These are phyloP conservation scores for Perca fluviatilis DNA, from an alignment of 2,113 vertebrate genomes.

Conservation along the genomic window DNA sequence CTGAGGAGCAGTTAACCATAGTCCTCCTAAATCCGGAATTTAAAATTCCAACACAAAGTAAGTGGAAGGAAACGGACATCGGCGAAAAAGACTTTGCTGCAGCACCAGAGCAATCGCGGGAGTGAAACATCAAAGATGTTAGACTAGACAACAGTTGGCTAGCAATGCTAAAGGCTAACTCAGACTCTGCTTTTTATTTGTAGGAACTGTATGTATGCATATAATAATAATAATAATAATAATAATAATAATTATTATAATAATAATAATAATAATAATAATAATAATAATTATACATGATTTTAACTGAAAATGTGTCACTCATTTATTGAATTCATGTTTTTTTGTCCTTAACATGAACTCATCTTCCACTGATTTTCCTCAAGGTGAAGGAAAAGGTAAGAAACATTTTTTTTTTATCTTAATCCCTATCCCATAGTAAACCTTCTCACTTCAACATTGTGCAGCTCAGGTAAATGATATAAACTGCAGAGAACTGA, in stretches of 20 bases:
- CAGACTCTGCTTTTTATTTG: background rate
- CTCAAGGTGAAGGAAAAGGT: slow-evolving; percentile 72
- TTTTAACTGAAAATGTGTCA: background rate
- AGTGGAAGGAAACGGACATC: no score
- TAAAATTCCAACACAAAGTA: no score
- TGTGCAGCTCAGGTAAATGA: background rate
- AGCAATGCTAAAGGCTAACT: no score
- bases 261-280: no score
- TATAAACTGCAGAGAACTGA: background rate
- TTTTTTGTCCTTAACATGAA: slow-evolving; percentile 18
- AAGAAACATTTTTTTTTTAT: slow-evolving; percentile 45
- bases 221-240: no score
- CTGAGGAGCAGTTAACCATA: no score
- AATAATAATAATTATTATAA: no score
- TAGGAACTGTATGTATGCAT: background rate
- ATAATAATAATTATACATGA: background rate
- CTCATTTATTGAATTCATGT: background rate
- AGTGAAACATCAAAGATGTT: no score
- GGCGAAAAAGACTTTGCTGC: no score
- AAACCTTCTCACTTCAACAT: background rate
- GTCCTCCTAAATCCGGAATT: no score
- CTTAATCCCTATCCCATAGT: background rate
- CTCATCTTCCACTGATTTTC: slow-evolving; percentile 12
- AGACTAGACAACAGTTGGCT: background rate
- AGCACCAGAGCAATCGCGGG: no score